Conservation (phyloP, 2,113 vertebrate species). For the Myrmecobius fasciatus region DNA sequence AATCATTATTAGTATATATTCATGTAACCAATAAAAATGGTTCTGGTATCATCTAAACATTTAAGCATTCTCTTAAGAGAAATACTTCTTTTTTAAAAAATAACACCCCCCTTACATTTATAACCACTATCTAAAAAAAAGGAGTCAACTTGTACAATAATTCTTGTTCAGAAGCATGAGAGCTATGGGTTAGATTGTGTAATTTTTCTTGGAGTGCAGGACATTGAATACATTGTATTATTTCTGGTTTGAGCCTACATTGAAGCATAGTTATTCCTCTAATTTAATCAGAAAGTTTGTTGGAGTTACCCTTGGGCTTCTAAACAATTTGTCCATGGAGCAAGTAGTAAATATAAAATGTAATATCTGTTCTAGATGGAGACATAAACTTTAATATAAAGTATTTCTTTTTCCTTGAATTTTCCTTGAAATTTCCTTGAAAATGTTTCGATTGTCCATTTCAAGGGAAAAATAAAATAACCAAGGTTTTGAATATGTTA, state of each 20-base stretch:
- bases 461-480: slow-evolving; percentile 44
- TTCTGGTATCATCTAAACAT: not conserved
- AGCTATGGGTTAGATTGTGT: not conserved
- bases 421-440: not conserved
- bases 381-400: slow-evolving; percentile 57
- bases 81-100: not conserved
- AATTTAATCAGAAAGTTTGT: slow-evolving; percentile 59
- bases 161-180: not conserved
- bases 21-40: not conserved
- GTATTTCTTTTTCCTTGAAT: slow-evolving; percentile 38
- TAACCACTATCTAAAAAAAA: not conserved
- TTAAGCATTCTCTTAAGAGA: not conserved
- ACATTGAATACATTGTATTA: not conserved
- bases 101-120: not conserved
- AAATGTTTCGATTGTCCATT: slow-evolving; percentile 53
- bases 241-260: slow-evolving; percentile 16
- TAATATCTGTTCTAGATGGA: slow-evolving; percentile 55
- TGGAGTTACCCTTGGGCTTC: slow-evolving; percentile 41
- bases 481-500: slow-evolving; percentile 2
- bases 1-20: not conserved
- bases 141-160: not conserved
- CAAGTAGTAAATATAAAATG: slow-evolving; percentile 56
- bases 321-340: slow-evolving; percentile 58
- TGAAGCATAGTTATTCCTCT: slow-evolving; percentile 35
- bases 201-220: not conserved